Percentiles rank a stretch among this genome's conserved stretches.
These are phyloP conservation scores for Aphelinus atriplicis DNA, from an alignment of 1,140 invertebrate genomes.

Conservation along the genomic window DNA sequence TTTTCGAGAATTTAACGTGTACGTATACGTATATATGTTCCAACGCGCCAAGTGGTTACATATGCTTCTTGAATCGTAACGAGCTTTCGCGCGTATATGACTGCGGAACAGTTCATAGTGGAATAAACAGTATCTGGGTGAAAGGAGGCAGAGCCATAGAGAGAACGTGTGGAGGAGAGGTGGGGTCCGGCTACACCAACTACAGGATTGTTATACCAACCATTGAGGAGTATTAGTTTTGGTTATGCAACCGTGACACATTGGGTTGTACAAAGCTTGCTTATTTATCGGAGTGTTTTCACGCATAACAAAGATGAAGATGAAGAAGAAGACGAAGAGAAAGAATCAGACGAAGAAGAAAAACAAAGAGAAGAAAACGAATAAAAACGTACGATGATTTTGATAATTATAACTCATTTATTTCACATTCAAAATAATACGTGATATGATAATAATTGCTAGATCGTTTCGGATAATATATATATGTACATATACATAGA, in stretches of 20 bases:
- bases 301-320: slow-evolving; percentile 27
- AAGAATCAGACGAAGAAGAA: not conserved
- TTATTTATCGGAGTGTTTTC: slow-evolving; percentile 7
- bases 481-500: too few relatives aligned
- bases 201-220: slow-evolving; percentile 43
- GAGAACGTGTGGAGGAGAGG: slow-evolving; percentile 47
- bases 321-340: too few relatives aligned
- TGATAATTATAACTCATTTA: slow-evolving; percentile 38
- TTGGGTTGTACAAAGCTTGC: slow-evolving; percentile 29
- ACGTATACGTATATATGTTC: too few relatives aligned
- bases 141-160: slow-evolving; percentile 29
- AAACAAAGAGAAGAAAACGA: slow-evolving; percentile 21
- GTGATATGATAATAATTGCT: slow-evolving; percentile 26
- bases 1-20: too few relatives aligned
- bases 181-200: slow-evolving; percentile 66
- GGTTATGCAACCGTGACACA: slow-evolving; percentile 39
- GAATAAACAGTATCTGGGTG: slow-evolving; percentile 33
- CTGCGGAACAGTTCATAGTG: not conserved
- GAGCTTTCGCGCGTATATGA: not conserved
- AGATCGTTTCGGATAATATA: slow-evolving; percentile 12
- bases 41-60: too few relatives aligned
- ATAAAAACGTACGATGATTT: slow-evolving; percentile 35
- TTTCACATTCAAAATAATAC: slow-evolving; percentile 41
- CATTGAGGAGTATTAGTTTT: slow-evolving; percentile 31
- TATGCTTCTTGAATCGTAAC: too few relatives aligned